Percentiles rank a stretch among this genome's conserved stretches.
phyloP scores from a whole-genome alignment of 2,888 invertebrate genomes.

The Morinoia aosen region DNA sequence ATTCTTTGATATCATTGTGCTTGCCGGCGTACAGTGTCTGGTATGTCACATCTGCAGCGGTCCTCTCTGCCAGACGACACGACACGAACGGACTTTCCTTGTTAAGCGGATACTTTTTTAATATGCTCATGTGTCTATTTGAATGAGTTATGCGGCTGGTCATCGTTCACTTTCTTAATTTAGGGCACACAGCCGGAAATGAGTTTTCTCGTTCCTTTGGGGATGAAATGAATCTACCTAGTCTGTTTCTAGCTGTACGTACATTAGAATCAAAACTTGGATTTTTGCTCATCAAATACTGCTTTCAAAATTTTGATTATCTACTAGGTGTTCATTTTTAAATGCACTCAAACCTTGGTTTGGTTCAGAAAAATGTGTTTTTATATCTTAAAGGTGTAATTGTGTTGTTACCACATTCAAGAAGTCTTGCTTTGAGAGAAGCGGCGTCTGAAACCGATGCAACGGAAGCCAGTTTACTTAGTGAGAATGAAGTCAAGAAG shows the following conservation, averaged over 20 bases:
- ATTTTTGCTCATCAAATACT: no score
- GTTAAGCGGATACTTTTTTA: not conserved
- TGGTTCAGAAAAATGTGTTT: not conserved
- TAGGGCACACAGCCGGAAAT: not conserved
- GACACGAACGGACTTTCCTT: not conserved
- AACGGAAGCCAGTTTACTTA: no score
- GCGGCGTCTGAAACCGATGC: not conserved
- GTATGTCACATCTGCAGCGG: not conserved
- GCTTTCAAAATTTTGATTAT: no score
- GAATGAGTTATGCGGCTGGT: not conserved
- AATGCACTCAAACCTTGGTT: not conserved
- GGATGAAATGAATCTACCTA: no score
- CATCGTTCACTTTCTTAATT: not conserved
- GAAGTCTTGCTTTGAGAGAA: not conserved
- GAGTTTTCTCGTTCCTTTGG: not conserved
- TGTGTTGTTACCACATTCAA: not conserved
- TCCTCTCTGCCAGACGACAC: not conserved
- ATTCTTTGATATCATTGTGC: not conserved
- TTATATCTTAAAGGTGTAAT: not conserved
- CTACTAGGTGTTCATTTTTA: not conserved
- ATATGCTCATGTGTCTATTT: not conserved
- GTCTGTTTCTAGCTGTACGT: no score
- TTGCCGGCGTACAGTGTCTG: not conserved
- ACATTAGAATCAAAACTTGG: no score
- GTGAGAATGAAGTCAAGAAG: no score